Percentiles rank a stretch among this genome's conserved stretches.
Conservation (phyloP, 2,113 vertebrate genomes). For the Aspiorhynchus laticeps region DNA sequence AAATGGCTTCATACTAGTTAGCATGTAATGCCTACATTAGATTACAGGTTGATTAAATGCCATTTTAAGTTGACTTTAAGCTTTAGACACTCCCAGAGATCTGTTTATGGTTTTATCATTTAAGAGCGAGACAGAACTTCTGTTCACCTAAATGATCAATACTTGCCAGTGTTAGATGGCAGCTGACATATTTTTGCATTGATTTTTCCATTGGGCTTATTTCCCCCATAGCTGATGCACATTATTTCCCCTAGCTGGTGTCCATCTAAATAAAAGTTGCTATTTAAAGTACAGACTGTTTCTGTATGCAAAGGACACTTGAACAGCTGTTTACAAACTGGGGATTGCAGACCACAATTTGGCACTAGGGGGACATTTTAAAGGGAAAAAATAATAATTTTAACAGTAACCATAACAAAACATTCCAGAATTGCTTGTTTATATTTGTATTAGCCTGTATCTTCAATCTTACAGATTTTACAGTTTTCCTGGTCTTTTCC, state of each 20-base stretch:
- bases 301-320: background rate
- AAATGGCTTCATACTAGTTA: background rate
- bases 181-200: conserved; percentile 40
- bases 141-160: conserved; percentile 43
- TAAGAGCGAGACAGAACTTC: conserved; percentile 35
- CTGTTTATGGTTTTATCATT: background rate
- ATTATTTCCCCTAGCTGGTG: background rate
- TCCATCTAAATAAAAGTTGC: conserved; percentile 15
- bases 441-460: background rate
- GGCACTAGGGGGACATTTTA: background rate
- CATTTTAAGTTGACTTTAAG: background rate
- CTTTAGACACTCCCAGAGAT: background rate
- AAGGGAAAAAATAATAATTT: background rate
- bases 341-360: background rate
- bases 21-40: background rate
- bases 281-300: conserved; percentile 9
- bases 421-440: background rate
- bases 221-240: no score
- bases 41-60: background rate
- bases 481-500: background rate
- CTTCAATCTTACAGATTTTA: background rate
- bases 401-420: background rate
- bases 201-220: conserved; percentile 51
- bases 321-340: background rate
- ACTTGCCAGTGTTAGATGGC: conserved; percentile 27